Evolutionary conservation across 2,888 invertebrate species (phyloP), one percentile per base, ranked within the genome.

Genomic region (Lysandra bellargus): DNA sequence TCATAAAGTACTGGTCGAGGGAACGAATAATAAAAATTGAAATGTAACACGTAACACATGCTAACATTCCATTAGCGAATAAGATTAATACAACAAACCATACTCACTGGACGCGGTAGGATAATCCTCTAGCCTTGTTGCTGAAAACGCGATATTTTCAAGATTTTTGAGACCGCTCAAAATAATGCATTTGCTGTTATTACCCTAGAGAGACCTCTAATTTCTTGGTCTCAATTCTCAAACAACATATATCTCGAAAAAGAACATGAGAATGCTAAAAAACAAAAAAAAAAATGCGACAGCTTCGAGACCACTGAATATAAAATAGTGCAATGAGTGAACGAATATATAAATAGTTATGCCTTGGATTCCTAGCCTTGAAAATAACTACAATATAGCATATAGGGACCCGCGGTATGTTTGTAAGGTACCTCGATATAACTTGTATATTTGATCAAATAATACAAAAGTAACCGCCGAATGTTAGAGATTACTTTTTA

Each of bases 41-140:
- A 69, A 69, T 17, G 33, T 69, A 69, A 69, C 23, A 76, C 76
- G 4, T 17, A 76, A 76, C 76, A 23, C 17, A 33, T 75, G n/a
- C 57, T 76, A 76, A 76, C 76, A 76, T 76, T 76, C 76, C 76
- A 76, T 76, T 76, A 76, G 14, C 57, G 57, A 33, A 7, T 76
- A 76, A 76, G 76, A 33, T 76, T 30, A 53, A 49, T 33, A 69
- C 49, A 49, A 7, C 61, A 64, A 64, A 64, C 64, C 64, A 30
- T 64, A 64, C n/a, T 64, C 12, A 64, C 69, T 23, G 69, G 33
- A 33, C 33, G 37, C 69, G 33, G 69, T 69, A 69, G 12, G 3
- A 69, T 64, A 12, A 2, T 9, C 30, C n/a, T 6, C 23, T 61
- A 12, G 23, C 3, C 23, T 23, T 23, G 23, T 23, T 23, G 23